Base-by-base conservation (phyloP, 2,888 invertebrate genomes). In the Rhingia rostrata region DNA sequence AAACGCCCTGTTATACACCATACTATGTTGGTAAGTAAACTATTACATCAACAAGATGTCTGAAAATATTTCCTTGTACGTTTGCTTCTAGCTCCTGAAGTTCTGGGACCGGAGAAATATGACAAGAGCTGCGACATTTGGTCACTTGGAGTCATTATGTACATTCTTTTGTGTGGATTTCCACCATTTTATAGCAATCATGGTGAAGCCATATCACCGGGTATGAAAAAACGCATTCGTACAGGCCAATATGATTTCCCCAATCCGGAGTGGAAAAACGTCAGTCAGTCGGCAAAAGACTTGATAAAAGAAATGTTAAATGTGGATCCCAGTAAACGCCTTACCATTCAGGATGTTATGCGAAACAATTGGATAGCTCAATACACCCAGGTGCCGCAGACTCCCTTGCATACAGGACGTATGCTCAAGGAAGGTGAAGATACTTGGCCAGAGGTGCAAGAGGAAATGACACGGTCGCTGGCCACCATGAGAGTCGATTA, bases 91-190 rank as follows among this genome's bases (percentile, higher is more conserved):
- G 92, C 92, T 2, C 92, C 92, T 2, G 92, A 99, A 94, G 98
- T 99, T 4, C 92, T 99, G 67, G 98, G 98, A 2, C 97, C 98
- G 4, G 98, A 98, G 91, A 99, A 98, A 90, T 99, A 99, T 90
- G 99, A 99, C 92, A 99, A 98, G 91, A 98, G 98, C 87, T 99
- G 99, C 93, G 99, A 99, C 93, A 96, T 99, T 90, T 99, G 99
- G 99, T 98, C 99, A 0, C 92, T 99, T 78, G 99, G 99, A 30
- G 99, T 99, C 35, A 99, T 99, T 86, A 99, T 99, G 98, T 99
- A 99, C 91, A 99, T 99, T 89, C 92, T 99, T 93, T 93, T 99
- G 82, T 99, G 99, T 91, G 99, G 99, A 0, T 99, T 98, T 92
- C 99, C 99, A 6, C 99, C 99, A 0, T 99, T 99, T 92, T 99